These are phyloP conservation scores for Tursiops truncatus DNA, from an alignment of 2,113 vertebrate genomes.

Conservation along the genomic window DNA sequence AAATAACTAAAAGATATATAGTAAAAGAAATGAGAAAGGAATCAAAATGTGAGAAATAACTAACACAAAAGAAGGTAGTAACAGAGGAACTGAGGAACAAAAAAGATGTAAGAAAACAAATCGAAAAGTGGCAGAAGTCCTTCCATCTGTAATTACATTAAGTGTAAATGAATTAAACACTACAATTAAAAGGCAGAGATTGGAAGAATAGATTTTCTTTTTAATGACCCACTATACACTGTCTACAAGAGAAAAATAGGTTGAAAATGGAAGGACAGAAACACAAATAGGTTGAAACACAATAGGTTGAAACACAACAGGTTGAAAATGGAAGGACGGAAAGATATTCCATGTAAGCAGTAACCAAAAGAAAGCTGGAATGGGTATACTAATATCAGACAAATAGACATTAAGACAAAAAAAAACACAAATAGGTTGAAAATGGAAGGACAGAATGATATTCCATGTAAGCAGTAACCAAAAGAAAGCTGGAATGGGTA, in stretches of 20 bases:
- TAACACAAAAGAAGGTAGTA: background rate
- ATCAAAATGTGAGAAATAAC: slow-evolving; percentile 33
- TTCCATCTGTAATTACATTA: background rate
- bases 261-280: background rate
- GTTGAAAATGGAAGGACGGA: too few species aligned
- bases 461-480: background rate
- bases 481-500: background rate
- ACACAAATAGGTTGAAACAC: too few species aligned
- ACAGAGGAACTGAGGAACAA: background rate
- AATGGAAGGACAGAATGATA: background rate
- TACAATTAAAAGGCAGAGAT: background rate
- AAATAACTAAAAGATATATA: background rate
- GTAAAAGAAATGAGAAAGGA: slow-evolving; percentile 16
- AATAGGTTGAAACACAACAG: too few species aligned
- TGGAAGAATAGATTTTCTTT: background rate
- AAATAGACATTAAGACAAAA: background rate
- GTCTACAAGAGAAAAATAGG: background rate
- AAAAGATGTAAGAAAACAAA: background rate
- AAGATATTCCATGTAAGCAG: background rate
- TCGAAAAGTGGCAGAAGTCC: background rate
- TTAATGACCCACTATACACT: background rate
- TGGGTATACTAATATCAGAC: background rate
- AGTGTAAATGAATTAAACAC: background rate
- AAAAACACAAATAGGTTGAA: background rate
- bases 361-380: background rate